Evolutionary conservation across 2,888 invertebrate species (phyloP), one percentile per base, ranked within the genome.

Genomic region (Saturnia pavonia): DNA sequence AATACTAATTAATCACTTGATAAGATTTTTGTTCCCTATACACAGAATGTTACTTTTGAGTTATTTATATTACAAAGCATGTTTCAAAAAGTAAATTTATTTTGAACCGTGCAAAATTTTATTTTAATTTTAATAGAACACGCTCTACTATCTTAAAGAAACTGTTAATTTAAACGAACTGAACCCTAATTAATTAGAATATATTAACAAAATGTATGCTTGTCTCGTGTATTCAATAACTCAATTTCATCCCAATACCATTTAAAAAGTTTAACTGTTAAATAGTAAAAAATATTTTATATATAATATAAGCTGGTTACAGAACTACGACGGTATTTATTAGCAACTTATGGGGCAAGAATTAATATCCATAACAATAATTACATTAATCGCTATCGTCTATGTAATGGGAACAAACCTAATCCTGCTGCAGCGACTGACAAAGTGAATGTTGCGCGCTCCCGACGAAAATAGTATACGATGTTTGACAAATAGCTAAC

Each of bases 401-500:
- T 12, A 27, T 34, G 8, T 27, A 67, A 40, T 57, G 45, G 0
- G 48, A 71, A 51, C 71, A 40, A 71, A 42, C 54, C 70, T 70
- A 72, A 79, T 76, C 76, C 76, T 80, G 77, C 72, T 80, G 83
- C 85, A 85, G 73, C 72, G 74, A 76, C 82, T 83, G 86, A 87
- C 88, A 85, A 85, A 86, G 81, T 80, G 82, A 82, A 77, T 83
- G 82, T 82, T 76, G 77, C 77, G 72, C 79, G 77, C 78, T 80
- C 79, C 72, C 83, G 84, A 87, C 87, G 84, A 90, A 91, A 92
- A 91, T 91, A 92, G 88, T 89, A 88, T 89, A 87, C 85, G 88
- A 88, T 88, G 89, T 91, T 91, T 91, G 92, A 92, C 91, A 92
- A 92, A 92, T 91, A 89, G 89, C 84, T 80, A 87, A 85, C 92